A percentile compares a stretch with the other conserved stretches of the same genome.
Conservation (phyloP, 2,888 invertebrate species). For the Baronia brevicornis region DNA sequence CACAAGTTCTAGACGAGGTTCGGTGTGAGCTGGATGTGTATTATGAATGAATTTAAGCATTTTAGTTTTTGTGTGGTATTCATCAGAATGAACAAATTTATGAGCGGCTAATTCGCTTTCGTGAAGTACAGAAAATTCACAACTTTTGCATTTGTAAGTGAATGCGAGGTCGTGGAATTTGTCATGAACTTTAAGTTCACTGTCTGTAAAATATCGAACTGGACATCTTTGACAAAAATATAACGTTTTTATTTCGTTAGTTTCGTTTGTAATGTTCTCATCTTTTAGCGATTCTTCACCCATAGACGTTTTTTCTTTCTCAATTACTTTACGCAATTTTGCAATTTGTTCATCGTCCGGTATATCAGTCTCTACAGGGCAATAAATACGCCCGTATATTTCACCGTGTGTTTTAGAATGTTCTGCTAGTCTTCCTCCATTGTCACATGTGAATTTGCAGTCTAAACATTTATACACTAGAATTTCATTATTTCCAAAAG, state of each 20-base stretch:
- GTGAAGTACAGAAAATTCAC: conserved; percentile 85
- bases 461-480: conserved; percentile 80
- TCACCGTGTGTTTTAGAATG: conserved; percentile 86
- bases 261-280: conserved; percentile 32
- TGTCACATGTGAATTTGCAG: conserved; percentile 87
- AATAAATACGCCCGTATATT: conserved; percentile 81
- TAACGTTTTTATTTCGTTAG: conserved; percentile 60
- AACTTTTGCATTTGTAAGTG: conserved; percentile 82
- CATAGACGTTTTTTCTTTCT: conserved; percentile 45
- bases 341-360: conserved; percentile 81
- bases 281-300: conserved; percentile 37
- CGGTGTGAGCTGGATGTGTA: conserved; percentile 78
- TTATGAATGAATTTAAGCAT: conserved; percentile 79
- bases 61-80: conserved; percentile 86
- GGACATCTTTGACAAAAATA: conserved; percentile 90
- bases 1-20: conserved; percentile 74
- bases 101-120: conserved; percentile 82
- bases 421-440: conserved; percentile 80
- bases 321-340: conserved; percentile 54
- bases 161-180: conserved; percentile 80
- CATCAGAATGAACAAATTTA: conserved; percentile 82
- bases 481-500: conserved; percentile 67
- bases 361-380: conserved; percentile 78
- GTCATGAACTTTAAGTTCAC: conserved; percentile 83
- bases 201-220: conserved; percentile 85